Evolutionary conservation across 2,797 vertebrate genomes (phyloP), one percentile per base, ranked within the genome.

Genomic region (Chelonia mydas): DNA sequence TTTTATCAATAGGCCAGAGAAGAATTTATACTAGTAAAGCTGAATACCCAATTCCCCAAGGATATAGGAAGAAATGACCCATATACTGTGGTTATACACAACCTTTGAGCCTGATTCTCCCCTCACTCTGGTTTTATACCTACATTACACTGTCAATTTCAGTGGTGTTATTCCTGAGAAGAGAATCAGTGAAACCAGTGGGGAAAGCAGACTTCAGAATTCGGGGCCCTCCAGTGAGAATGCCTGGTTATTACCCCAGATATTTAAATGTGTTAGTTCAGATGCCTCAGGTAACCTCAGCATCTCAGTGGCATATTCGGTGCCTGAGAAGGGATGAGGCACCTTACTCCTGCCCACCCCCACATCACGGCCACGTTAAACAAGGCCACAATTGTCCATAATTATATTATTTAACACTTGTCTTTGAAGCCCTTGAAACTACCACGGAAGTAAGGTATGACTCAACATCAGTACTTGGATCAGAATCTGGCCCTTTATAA

Each of bases 21-120:
- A 85, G 15, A 81, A 5, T 93, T 93, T 94, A 11, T 93, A 12
- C 83, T 90, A 83, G 81, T 95, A 89, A 2, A 1, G 12, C 72
- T 88, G 89, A 95, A 94, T 96, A 89, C 84, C 85, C 84, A 78
- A 86, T 82, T 86, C 82, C 50, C 41, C 27, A 15, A 49, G 45
- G 74, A 49, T 27, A 77, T 49, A 49, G 12, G 47, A 49, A 27
- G 13, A 76, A 76, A 47, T 28, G 86, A 89, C 93, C 17, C 79
- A 41, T 78, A 86, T 72, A 45, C 51, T 12, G 76, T 88, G 51
- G 41, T 96, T 68, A 10, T 8, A 68, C 5, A 41, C 37, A 41
- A 21, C 19, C 10, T 72, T 72, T 41, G n/a, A 91, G 76, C 47
- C 76, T 89, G 81, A 92, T 95, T 96, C 85, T 61, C 55, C 78